These are phyloP conservation scores for Drosophila tripunctata DNA, from an alignment of 2,888 invertebrate species.

Conservation along the genomic window DNA sequence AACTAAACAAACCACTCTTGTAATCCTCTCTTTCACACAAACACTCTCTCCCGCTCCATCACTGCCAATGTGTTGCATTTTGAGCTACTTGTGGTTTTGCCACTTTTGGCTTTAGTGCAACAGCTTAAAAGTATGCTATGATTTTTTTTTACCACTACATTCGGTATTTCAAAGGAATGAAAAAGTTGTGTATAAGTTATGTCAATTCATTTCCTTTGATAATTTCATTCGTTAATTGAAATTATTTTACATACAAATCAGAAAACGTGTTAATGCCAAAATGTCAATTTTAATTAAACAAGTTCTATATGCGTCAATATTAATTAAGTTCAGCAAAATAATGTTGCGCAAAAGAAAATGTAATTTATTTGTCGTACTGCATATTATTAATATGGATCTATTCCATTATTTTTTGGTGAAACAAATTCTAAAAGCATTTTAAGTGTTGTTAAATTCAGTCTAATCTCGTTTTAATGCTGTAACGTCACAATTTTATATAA, in stretches of 20 bases:
- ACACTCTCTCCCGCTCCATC: neutral
- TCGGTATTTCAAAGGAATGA: neutral
- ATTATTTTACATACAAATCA: neutral
- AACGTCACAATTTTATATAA: too few relatives aligned
- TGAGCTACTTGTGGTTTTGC: slow-evolving; percentile 12
- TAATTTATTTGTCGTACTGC: too few relatives aligned
- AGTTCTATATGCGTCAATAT: too few relatives aligned
- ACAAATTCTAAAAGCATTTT: too few relatives aligned
- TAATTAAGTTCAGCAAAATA: too few relatives aligned
- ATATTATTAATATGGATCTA: too few relatives aligned
- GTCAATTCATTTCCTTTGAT: neutral
- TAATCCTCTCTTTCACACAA: too few relatives aligned
- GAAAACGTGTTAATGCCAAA: neutral
- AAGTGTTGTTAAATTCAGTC: too few relatives aligned
- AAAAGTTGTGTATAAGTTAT: neutral
- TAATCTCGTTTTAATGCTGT: too few relatives aligned
- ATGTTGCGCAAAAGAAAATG: too few relatives aligned
- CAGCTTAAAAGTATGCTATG: slow-evolving; percentile 70
- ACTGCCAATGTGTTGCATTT: slow-evolving; percentile 10
- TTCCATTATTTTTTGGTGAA: too few relatives aligned
- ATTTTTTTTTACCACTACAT: slow-evolving; percentile 33
- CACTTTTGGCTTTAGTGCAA: slow-evolving; percentile 50
- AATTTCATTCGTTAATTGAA: neutral
- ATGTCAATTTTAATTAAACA: neutral
- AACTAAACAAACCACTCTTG: neutral